phyloP scores from a whole-genome alignment of 2,113 vertebrate species.

The Candoia aspera region DNA sequence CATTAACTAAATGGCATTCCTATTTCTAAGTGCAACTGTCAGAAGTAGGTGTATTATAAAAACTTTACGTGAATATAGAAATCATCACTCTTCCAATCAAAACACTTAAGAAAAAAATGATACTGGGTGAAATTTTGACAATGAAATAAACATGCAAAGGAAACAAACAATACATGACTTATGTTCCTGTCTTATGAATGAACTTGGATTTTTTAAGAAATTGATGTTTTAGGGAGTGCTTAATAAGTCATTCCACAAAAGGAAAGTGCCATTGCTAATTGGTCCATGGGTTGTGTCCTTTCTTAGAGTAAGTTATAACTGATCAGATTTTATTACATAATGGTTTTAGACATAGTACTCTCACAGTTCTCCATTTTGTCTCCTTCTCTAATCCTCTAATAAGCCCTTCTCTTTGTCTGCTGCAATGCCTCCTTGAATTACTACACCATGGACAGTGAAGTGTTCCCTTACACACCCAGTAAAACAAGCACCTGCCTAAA shows the following conservation, averaged over 20 bases:
- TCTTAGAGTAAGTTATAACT: background rate
- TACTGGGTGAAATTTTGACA: background rate
- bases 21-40: background rate
- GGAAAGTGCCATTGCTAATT: background rate
- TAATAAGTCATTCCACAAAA: background rate
- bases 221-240: background rate
- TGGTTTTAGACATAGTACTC: background rate
- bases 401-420: background rate
- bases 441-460: background rate
- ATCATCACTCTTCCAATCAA: background rate
- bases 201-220: background rate
- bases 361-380: background rate
- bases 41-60: conserved; percentile 46
- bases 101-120: conserved; percentile 2
- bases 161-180: background rate
- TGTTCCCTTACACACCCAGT: background rate
- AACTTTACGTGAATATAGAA: background rate
- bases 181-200: background rate
- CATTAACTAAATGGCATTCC: conserved; percentile 4
- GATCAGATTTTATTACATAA: background rate
- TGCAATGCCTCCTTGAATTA: background rate
- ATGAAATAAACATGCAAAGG: background rate
- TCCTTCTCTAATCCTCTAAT: background rate
- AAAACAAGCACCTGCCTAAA: background rate
- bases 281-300: background rate